These are phyloP conservation scores for Metellina segmentata DNA, from an alignment of 2,888 invertebrate genomes.

Conservation along the genomic window DNA sequence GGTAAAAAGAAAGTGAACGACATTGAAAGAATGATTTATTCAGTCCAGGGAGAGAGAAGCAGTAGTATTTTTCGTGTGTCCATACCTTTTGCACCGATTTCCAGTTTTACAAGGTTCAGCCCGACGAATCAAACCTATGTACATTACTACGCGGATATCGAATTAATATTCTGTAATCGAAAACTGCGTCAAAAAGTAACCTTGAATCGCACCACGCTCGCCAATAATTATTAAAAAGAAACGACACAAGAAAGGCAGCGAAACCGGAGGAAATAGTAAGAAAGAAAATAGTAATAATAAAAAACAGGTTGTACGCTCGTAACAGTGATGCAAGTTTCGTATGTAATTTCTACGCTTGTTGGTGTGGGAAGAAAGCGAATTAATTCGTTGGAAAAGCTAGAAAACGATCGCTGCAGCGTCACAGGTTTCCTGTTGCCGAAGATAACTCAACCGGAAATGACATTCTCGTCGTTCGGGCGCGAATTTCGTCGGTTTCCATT, in stretches of 20 bases:
- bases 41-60: no score
- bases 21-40: no score
- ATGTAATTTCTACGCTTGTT: constrained; percentile 51
- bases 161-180: background rate
- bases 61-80: no score
- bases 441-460: constrained; percentile 74
- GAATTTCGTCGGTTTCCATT: constrained; percentile 59
- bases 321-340: constrained; percentile 70
- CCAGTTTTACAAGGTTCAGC: no score
- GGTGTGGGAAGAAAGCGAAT: constrained; percentile 23
- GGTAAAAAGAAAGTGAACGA: no score
- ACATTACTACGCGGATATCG: background rate
- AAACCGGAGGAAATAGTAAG: constrained; percentile 4
- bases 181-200: background rate
- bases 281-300: background rate
- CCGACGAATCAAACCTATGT: no score
- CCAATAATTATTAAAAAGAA: background rate
- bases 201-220: constrained; percentile 12
- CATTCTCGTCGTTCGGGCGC: constrained; percentile 42
- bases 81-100: no score
- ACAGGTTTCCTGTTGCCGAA: constrained; percentile 67
- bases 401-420: constrained; percentile 35
- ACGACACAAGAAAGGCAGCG: background rate
- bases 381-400: constrained; percentile 44
- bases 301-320: constrained; percentile 32